A percentile compares a stretch with the other conserved stretches of the same genome.
Evolutionary conservation across 2,888 invertebrate genomes (phyloP).

Genomic region (Philaethria dido): DNA sequence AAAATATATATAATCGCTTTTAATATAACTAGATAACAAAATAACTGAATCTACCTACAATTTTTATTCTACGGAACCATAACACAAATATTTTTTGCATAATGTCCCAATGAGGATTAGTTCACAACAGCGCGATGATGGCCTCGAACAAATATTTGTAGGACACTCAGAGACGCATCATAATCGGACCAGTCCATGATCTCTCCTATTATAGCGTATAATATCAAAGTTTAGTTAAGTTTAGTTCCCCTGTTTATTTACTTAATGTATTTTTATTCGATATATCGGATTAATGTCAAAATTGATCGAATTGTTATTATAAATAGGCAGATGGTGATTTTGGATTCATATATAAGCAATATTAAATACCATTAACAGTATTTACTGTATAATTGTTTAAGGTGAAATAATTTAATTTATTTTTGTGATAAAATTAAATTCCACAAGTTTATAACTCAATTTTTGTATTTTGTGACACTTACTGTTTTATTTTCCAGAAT

Average conservation of each 20-base stretch:
- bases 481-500: too few species aligned
- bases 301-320: slow-evolving; percentile 11
- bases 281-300: slow-evolving; percentile 33
- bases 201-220: slow-evolving; percentile 60
- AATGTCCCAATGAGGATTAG: slow-evolving; percentile 65
- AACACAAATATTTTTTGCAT: slow-evolving; percentile 34
- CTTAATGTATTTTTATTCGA: slow-evolving; percentile 40
- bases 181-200: slow-evolving; percentile 55
- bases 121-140: slow-evolving; percentile 64
- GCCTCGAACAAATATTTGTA: slow-evolving; percentile 75
- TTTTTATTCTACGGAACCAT: slow-evolving; percentile 42
- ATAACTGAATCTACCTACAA: neutral
- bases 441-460: too few species aligned
- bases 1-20: neutral
- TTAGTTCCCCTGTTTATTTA: slow-evolving; percentile 36
- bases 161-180: slow-evolving; percentile 56
- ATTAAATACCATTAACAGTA: neutral
- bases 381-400: neutral
- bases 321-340: slow-evolving; percentile 19
- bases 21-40: neutral
- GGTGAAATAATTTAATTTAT: neutral
- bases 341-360: slow-evolving; percentile 1
- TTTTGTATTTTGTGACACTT: too few species aligned
- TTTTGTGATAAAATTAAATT: too few species aligned
- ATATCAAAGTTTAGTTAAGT: slow-evolving; percentile 44